Evolutionary conservation across 1,140 invertebrate species (phyloP).

Genomic region (Zaprionus davidi): DNA sequence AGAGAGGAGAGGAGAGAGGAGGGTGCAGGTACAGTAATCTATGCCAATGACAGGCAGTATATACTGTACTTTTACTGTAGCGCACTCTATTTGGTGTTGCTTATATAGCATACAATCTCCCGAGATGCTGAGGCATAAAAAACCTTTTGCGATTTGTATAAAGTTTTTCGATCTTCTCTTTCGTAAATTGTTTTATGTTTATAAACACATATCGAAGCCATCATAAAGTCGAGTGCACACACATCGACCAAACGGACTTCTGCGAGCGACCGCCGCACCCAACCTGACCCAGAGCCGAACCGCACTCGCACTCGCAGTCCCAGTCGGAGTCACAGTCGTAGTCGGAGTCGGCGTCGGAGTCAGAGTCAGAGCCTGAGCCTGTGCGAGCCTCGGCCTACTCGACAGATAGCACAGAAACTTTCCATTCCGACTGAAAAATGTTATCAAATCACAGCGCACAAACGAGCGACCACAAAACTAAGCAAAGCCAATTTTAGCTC

Average conservation of each 20-base stretch:
- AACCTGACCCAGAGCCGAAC: slow-evolving; percentile 43
- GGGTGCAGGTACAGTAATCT: neutral
- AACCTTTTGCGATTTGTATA: slow-evolving; percentile 3
- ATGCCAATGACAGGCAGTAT: neutral
- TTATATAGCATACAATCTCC: neutral
- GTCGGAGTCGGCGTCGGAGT: neutral
- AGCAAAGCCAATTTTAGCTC: slow-evolving; percentile 83
- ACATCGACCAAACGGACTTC: neutral
- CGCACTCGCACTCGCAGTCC: neutral
- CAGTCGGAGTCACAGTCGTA: neutral
- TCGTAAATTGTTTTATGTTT: slow-evolving; percentile 11
- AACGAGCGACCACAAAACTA: slow-evolving; percentile 81
- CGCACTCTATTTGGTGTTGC: neutral
- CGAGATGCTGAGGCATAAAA: neutral
- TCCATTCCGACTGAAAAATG: slow-evolving; percentile 79
- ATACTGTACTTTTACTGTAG: neutral
- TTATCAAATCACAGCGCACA: slow-evolving; percentile 80
- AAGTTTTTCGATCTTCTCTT: slow-evolving; percentile 5
- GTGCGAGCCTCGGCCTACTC: neutral
- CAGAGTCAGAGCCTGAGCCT: neutral
- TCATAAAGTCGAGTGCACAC: slow-evolving; percentile 8
- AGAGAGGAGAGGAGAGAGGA: neutral
- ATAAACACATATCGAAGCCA: slow-evolving; percentile 11
- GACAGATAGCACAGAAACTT: slow-evolving; percentile 59
- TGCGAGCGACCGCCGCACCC: slow-evolving; percentile 38